phyloP scores from a whole-genome alignment of 2,113 vertebrate genomes.

The Cettia cetti region DNA sequence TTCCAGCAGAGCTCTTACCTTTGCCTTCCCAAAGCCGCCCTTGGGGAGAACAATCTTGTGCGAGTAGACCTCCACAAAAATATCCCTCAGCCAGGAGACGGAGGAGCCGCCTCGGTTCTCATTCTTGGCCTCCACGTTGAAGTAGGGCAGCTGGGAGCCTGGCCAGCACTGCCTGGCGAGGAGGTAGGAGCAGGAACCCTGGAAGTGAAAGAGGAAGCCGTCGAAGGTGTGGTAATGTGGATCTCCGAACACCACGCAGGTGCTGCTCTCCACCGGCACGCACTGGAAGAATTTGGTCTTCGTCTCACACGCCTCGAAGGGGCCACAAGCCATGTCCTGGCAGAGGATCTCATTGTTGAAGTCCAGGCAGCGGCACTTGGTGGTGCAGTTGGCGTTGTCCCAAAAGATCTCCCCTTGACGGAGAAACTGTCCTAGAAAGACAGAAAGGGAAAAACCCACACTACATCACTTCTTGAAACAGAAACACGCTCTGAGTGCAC shows the following conservation, averaged over 20 bases:
- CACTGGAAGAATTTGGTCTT: constrained; percentile 90
- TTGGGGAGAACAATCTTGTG: constrained; percentile 90
- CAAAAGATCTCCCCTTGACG: constrained; percentile 93
- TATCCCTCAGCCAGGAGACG: constrained; percentile 93
- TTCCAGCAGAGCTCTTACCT: constrained; percentile 74
- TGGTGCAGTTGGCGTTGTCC: constrained; percentile 89
- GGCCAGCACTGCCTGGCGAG: constrained; percentile 92
- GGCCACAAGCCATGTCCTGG: constrained; percentile 85
- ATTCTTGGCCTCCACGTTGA: constrained; percentile 96
- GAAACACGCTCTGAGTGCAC: not conserved
- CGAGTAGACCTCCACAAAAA: constrained; percentile 91
- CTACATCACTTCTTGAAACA: not conserved
- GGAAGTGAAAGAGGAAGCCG: constrained; percentile 98
- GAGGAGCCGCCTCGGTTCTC: constrained; percentile 88
- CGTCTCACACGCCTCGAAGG: constrained; percentile 87
- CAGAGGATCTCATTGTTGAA: constrained; percentile 90
- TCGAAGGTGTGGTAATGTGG: constrained; percentile 99
- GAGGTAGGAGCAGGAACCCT: constrained; percentile 96
- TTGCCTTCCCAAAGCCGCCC: constrained; percentile 84
- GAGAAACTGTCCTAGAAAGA: constrained; percentile 86
- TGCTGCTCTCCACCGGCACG: constrained; percentile 90
- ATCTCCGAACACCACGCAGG: constrained; percentile 96
- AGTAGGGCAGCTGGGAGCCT: constrained; percentile 85
- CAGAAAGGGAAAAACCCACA: not conserved
- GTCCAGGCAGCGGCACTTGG: constrained; percentile 93